phyloP scores from a whole-genome alignment of 2,113 vertebrate genomes.

The Taurulus bubalis region DNA sequence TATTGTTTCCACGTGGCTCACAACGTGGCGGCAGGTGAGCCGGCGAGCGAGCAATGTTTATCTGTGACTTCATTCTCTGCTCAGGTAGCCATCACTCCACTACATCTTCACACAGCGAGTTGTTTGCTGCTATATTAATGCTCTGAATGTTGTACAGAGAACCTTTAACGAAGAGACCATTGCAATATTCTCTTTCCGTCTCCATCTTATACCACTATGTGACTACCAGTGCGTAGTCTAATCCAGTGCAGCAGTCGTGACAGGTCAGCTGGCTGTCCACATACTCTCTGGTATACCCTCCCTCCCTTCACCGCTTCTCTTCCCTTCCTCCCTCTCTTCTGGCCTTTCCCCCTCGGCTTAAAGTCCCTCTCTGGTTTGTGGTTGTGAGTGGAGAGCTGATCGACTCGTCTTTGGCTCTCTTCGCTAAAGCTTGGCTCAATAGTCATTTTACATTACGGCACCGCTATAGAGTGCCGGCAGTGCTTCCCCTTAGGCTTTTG shows the following conservation, averaged over 20 bases:
- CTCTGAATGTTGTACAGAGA: no score
- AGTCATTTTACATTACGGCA: constrained; percentile 12
- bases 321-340: not conserved
- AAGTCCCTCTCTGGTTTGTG: not conserved
- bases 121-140: not conserved
- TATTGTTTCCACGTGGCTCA: no score
- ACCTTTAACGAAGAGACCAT: not conserved
- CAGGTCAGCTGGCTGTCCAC: constrained; percentile 57
- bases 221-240: constrained; percentile 20
- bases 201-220: constrained; percentile 28
- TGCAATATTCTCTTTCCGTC: not conserved
- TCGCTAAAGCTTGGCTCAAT: not conserved
- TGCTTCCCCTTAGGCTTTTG: not conserved
- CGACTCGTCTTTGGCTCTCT: not conserved
- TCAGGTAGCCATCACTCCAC: no score
- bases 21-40: not conserved
- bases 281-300: not conserved
- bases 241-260: constrained; percentile 26
- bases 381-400: constrained; percentile 12
- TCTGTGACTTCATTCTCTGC: no score
- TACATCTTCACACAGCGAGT: no score
- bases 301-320: not conserved
- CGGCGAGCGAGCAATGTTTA: not conserved
- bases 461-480: not conserved
- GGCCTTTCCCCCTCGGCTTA: not conserved